Conservation (phyloP, 2,888 invertebrate species). For the Agriotes lineatus region DNA sequence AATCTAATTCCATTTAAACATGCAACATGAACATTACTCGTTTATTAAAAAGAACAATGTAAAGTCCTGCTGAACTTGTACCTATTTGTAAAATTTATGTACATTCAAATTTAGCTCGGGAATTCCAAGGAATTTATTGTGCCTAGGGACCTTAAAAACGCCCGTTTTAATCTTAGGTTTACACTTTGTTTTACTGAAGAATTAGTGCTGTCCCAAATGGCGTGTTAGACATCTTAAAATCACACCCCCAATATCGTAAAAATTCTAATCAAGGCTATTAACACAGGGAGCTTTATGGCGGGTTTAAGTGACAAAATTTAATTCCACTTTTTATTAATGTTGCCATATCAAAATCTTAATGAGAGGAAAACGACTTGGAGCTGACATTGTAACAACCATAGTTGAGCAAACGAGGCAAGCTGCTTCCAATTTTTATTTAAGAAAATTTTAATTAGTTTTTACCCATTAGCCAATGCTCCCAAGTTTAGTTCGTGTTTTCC, state of each 20-base stretch:
- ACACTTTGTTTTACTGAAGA: not conserved
- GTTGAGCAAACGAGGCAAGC: too few species aligned
- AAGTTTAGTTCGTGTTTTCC: too few species aligned
- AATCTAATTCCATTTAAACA: constrained; percentile 8
- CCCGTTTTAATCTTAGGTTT: not conserved
- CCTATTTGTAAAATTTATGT: not conserved
- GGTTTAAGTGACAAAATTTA: constrained; percentile 14
- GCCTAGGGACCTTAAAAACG: too few species aligned
- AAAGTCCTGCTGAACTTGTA: not conserved
- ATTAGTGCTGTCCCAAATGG: not conserved
- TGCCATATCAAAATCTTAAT: constrained; percentile 12
- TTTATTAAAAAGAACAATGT: not conserved
- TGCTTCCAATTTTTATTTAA: too few species aligned
- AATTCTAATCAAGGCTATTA: constrained; percentile 15
- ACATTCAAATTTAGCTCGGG: not conserved
- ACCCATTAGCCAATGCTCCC: too few species aligned
- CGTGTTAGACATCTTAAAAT: not conserved
- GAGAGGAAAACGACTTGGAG: not conserved
- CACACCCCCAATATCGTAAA: constrained; percentile 8
- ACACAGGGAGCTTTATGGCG: constrained; percentile 1
- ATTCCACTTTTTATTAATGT: constrained; percentile 16
- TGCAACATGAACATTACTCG: constrained; percentile 8
- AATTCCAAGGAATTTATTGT: too few species aligned
- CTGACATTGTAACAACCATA: too few species aligned
- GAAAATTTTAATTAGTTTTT: too few species aligned